A percentile compares a stretch with the other conserved stretches of the same genome.
Evolutionary conservation across 1,140 invertebrate species (phyloP).

Genomic region (Leguminivora glycinivorella): DNA sequence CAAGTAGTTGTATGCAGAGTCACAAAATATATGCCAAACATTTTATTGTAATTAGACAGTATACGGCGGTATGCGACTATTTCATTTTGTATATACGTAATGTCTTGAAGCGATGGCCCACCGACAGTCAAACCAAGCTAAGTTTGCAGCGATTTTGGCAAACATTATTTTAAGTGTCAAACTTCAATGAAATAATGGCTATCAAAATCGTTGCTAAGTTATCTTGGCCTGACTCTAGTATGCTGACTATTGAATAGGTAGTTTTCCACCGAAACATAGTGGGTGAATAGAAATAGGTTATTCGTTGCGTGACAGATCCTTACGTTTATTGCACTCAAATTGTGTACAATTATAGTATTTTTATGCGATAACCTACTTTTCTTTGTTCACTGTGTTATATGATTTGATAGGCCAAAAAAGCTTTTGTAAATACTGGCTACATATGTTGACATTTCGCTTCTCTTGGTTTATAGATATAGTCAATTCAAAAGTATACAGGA

Average conservation of each 20-base stretch:
- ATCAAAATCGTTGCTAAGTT: no score
- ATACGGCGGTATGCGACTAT: conserved; percentile 43
- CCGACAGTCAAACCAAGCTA: no score
- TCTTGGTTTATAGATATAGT: not conserved
- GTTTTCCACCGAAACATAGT: conserved; percentile 13
- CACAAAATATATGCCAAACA: conserved; percentile 76
- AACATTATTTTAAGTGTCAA: no score
- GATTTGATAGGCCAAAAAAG: conserved; percentile 71
- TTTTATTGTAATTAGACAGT: conserved; percentile 49
- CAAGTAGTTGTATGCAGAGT: conserved; percentile 64
- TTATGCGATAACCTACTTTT: conserved; percentile 25
- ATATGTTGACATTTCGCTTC: conserved; percentile 8
- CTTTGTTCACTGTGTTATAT: conserved; percentile 58
- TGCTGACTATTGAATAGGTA: conserved; percentile 40
- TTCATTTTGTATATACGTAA: conserved; percentile 63
- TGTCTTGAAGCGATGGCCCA: conserved; percentile 53
- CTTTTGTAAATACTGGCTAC: conserved; percentile 64
- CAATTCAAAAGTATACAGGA: no score
- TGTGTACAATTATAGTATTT: not conserved
- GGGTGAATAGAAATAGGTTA: not conserved
- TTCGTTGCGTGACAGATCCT: not conserved
- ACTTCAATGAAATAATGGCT: no score
- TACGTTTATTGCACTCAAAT: conserved; percentile 19
- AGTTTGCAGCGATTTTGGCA: no score
- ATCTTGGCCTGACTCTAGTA: no score